Conservation (phyloP, 2,888 invertebrate genomes). For the Allacma fusca region DNA sequence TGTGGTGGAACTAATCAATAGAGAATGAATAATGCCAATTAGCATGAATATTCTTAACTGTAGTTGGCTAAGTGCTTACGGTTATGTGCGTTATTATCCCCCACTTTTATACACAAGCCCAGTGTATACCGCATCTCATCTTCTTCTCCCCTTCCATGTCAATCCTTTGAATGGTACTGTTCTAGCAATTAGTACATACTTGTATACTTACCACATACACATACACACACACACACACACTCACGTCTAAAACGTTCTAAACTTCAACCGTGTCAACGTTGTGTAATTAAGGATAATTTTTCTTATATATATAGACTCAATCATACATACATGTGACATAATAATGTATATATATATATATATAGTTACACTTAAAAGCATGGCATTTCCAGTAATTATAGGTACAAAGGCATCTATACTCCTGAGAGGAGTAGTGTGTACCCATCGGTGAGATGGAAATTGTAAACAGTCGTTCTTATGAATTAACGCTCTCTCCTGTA, state of each 20-base stretch:
- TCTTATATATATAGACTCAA: too few relatives aligned
- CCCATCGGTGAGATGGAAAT: too few relatives aligned
- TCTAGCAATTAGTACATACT: background rate
- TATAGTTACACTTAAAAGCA: too few relatives aligned
- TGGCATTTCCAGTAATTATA: too few relatives aligned
- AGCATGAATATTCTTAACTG: slow-evolving; percentile 1
- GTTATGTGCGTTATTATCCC: slow-evolving; percentile 6
- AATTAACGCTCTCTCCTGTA: background rate
- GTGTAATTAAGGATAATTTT: too few relatives aligned
- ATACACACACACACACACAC: too few relatives aligned
- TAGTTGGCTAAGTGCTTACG: slow-evolving; percentile 9
- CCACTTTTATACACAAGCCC: background rate
- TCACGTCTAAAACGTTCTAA: too few relatives aligned
- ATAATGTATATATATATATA: too few relatives aligned
- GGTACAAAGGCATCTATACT: too few relatives aligned
- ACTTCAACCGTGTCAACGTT: too few relatives aligned
- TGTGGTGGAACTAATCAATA: background rate
- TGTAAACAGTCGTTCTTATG: background rate
- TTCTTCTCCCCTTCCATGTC: background rate
- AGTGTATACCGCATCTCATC: background rate
- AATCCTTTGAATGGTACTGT: background rate
- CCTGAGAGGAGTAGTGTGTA: too few relatives aligned
- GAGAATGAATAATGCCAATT: slow-evolving; percentile 12
- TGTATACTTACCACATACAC: background rate
- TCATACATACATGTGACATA: too few relatives aligned